Base-by-base conservation (phyloP, 2,113 vertebrate species). In the Burhinus oedicnemus region DNA sequence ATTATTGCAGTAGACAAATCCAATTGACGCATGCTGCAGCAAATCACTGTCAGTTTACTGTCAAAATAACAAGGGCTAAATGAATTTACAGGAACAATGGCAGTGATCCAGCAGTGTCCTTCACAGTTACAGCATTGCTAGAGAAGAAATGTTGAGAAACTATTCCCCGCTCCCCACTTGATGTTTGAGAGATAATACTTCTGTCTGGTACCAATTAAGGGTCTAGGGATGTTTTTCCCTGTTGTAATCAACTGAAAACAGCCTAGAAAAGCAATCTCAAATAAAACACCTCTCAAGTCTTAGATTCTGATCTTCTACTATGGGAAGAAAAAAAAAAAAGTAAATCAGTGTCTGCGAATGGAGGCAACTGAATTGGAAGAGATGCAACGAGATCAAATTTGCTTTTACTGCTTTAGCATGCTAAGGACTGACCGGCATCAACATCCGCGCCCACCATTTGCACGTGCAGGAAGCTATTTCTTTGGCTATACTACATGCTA, bases 1-100 rank as follows among this genome's bases (percentile, higher is more conserved):
- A 97, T 97, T 97, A 98, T 96, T 97, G 94, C 83, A 97, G 96
- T 52, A 98, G 97, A 97, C 97, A 98, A 97, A 98, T 91, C 84
- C 96, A 96, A 98, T 96, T 95, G 97, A 98, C 30, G 93, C 89
- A 91, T 51, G 85, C 95, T 87, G 93, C 93, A 96, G 96, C 97
- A 97, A 97, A 97, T 97, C 97, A 97, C 93, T 97, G 94, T 95
- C 97, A 87, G 62, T 96, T 98, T 97, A 96, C 96, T 97, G 97
- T 98, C 98, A 97, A 97, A 97, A 97, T 89, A 98, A 98, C 95
- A 96, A 97, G 96, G 94, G 58, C 96, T 97, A 96, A 97, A 95
- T 89, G 92, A 97, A 98, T 91, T 95, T 94, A 97, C 40, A 95
- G 93, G 84, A 96, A 90, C n/a, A 96, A 94, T 88, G 95, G 94